Base-by-base conservation (phyloP, 2,113 vertebrate species). In the Mionectes macconnelli region DNA sequence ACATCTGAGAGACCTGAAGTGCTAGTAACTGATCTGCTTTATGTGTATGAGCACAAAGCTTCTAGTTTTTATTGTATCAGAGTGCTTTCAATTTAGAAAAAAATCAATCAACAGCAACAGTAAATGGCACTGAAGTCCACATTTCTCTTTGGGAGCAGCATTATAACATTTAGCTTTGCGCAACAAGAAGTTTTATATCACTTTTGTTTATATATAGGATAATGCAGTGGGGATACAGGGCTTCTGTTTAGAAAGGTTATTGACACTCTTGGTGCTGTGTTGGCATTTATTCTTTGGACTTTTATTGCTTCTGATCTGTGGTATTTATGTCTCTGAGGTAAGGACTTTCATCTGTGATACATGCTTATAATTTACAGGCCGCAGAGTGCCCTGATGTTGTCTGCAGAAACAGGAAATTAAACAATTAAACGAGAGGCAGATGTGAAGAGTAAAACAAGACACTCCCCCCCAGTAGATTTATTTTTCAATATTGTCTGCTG, bases 201-300 rank as follows among this genome's bases (percentile, higher is more conserved):
- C 33, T 84, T 91, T 90, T 94, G 52, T 86, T 95, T 96, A 94
- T 90, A 87, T 87, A 62, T 56, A 95, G 40, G 79, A 78, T 92
- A 94, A 94, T 52, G 84, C 82, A 88, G 69, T 31, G 28, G 20
- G 35, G 52, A 78, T 53, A 39, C 22, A 88, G 31, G 44, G 37
- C 63, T 86, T 96, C 77, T 0, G 1, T 62, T 94, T 75, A 90
- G 68, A 95, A 96, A 94, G 76, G 89, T 95, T 96, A 78, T 74
- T 94, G 93, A 88, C 67, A 52, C 55, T 77, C 35, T 78, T 57
- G 55, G 57, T 96, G 69, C 82, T 94, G 77, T 67, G 73, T 47
- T 97, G 92, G 62, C 59, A 95, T 93, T 95, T 94, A 80, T 93
- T 95, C 66, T 92, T 97, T 39, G 64, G 67, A 68, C 81, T 96